Conservation (phyloP, 2,797 vertebrate species). For the Benthosema pterotum region DNA sequence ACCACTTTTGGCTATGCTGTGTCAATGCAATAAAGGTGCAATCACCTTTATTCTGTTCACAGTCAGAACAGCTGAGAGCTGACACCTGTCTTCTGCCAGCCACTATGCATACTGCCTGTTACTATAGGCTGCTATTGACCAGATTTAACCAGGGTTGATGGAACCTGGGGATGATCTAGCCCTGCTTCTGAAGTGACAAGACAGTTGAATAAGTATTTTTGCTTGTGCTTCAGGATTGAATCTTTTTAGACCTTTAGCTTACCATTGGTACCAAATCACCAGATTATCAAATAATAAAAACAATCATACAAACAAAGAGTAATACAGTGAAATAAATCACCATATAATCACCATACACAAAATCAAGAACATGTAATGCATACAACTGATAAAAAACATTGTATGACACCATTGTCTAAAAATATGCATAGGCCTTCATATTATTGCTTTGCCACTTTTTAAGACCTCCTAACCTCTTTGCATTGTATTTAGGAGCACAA, state of each 20-base stretch:
- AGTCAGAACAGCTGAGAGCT: background rate
- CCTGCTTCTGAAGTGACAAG: constrained; percentile 5
- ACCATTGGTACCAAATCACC: too few relatives aligned
- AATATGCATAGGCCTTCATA: too few relatives aligned
- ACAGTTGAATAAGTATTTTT: constrained; percentile 33
- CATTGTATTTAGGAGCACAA: too few relatives aligned
- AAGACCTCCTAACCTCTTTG: too few relatives aligned
- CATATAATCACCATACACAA: too few relatives aligned
- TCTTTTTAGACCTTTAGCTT: background rate
- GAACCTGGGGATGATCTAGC: constrained; percentile 14
- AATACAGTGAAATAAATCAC: too few relatives aligned
- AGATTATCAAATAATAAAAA: too few relatives aligned
- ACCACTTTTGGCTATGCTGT: background rate
- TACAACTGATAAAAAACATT: too few relatives aligned
- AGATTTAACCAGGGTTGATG: constrained; percentile 8
- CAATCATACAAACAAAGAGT: too few relatives aligned
- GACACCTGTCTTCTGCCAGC: constrained; percentile 23
- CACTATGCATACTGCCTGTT: constrained; percentile 40
- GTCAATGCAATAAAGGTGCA: background rate
- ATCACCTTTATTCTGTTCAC: background rate
- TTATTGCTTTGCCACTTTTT: too few relatives aligned
- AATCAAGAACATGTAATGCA: too few relatives aligned
- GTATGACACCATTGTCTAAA: too few relatives aligned
- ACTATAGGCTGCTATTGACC: background rate
- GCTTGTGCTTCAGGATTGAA: constrained; percentile 1